A percentile compares a stretch with the other conserved stretches of the same genome.
These are phyloP conservation scores for Brachypodius melanocephalos DNA, from an alignment of 2,113 vertebrate genomes.

Conservation along the genomic window DNA sequence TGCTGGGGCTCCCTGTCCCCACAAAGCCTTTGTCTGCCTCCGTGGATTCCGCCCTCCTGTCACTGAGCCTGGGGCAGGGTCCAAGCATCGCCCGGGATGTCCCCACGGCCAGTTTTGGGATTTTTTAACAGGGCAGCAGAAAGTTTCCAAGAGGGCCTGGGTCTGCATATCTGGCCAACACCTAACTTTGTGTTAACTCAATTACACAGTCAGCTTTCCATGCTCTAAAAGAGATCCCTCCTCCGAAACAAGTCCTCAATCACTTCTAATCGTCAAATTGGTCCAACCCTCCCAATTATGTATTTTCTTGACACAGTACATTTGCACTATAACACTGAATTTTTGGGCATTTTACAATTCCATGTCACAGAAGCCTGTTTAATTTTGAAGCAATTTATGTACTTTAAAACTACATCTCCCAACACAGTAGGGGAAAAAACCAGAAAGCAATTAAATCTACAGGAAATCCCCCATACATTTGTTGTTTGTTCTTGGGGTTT, in stretches of 20 bases:
- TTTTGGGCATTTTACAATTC: background rate
- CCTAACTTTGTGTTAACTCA: background rate
- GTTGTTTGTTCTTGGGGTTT: rapidly evolving
- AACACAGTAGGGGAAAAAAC: background rate
- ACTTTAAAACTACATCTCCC: background rate
- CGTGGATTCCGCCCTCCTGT: background rate
- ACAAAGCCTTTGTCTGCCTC: background rate
- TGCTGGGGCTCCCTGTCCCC: background rate
- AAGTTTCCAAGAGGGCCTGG: background rate
- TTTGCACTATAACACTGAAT: background rate
- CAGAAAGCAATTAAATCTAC: background rate
- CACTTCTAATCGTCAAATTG: background rate
- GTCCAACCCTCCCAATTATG: background rate
- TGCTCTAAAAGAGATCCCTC: background rate
- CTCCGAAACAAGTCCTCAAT: background rate
- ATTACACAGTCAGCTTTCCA: background rate
- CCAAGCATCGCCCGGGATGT: rapidly evolving
- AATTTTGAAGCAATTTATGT: background rate
- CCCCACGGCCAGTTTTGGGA: background rate
- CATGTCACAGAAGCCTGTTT: background rate
- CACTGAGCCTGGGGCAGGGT: background rate
- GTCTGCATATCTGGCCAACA: background rate
- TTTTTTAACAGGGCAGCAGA: background rate
- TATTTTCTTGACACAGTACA: background rate
- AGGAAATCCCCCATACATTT: background rate